Percentiles rank a stretch among this genome's conserved stretches.
These are phyloP conservation scores for Callopanchax toddi DNA, from an alignment of 2,113 vertebrate species.

Conservation along the genomic window DNA sequence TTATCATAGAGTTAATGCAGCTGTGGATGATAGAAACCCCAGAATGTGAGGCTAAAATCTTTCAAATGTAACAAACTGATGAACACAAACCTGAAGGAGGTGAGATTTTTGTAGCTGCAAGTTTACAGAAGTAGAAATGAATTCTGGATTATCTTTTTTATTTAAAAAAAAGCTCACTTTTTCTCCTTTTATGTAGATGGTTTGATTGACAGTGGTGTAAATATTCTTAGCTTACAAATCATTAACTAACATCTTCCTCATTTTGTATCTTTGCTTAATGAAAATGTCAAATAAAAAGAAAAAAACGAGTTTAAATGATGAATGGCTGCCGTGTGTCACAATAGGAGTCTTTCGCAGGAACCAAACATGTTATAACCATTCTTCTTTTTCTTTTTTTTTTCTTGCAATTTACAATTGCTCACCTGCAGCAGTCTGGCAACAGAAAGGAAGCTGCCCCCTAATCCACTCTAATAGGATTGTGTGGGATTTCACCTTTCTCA, in stretches of 20 bases:
- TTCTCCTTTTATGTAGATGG: slow-evolving; percentile 14
- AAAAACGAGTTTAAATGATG: not conserved
- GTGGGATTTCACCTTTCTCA: slow-evolving; percentile 80
- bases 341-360: slow-evolving; percentile 42
- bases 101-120: too few relatives aligned
- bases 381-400: slow-evolving; percentile 54
- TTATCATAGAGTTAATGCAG: too few relatives aligned
- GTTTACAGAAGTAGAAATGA: too few relatives aligned
- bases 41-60: too few relatives aligned
- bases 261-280: slow-evolving; percentile 32
- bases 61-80: too few relatives aligned
- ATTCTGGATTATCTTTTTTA: slow-evolving; percentile 24
- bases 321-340: slow-evolving; percentile 47
- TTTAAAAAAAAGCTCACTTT: not conserved
- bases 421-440: slow-evolving; percentile 75
- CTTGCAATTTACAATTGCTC: slow-evolving; percentile 71
- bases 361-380: slow-evolving; percentile 57
- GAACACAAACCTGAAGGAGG: too few relatives aligned
- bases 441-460: slow-evolving; percentile 72
- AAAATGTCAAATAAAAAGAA: slow-evolving; percentile 24
- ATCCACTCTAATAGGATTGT: slow-evolving; percentile 85
- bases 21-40: too few relatives aligned
- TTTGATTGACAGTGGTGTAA: slow-evolving; percentile 49
- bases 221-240: slow-evolving; percentile 39
- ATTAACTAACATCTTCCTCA: slow-evolving; percentile 25